phyloP scores from a whole-genome alignment of 2,888 invertebrate species.

The Yponomeuta sedellus region DNA sequence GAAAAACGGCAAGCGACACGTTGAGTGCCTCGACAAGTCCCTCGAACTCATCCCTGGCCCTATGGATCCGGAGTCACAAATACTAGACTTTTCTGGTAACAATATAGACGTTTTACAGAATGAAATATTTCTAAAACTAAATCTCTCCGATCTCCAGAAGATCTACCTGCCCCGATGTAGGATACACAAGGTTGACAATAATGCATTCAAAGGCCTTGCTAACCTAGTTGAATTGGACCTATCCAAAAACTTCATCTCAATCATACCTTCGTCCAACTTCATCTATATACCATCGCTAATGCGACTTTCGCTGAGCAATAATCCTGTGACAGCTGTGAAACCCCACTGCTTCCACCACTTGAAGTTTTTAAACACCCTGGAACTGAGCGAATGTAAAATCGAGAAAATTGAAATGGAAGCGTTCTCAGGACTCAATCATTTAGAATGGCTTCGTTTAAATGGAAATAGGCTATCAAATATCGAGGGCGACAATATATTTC shows the following conservation, averaged over 20 bases:
- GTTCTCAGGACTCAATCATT: conserved; percentile 86
- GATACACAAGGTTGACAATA: conserved; percentile 85
- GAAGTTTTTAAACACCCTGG: conserved; percentile 85
- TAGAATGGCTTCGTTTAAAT: conserved; percentile 90
- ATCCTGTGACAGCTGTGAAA: conserved; percentile 85
- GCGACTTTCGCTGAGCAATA: conserved; percentile 87
- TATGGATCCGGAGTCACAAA: conserved; percentile 90
- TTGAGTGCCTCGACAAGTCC: conserved; percentile 89
- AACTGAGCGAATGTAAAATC: conserved; percentile 88
- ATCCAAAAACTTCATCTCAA: conserved; percentile 86
- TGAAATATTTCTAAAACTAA: conserved; percentile 86
- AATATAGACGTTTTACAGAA: conserved; percentile 85
- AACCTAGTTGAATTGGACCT: conserved; percentile 93
- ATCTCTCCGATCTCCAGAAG: conserved; percentile 90
- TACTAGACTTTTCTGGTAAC: conserved; percentile 90
- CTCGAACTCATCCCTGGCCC: conserved; percentile 86
- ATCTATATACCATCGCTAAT: conserved; percentile 87
- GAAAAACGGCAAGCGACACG: conserved; percentile 94
- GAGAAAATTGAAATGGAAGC: conserved; percentile 86
- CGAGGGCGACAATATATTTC: conserved; percentile 82
- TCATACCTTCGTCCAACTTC: conserved; percentile 87
- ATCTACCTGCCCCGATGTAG: conserved; percentile 88
- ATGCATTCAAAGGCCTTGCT: conserved; percentile 88
- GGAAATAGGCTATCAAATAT: conserved; percentile 87
- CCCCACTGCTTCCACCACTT: conserved; percentile 85